Evolutionary conservation across 2,888 invertebrate genomes (phyloP).

Genomic region (Nymphalis polychloros): DNA sequence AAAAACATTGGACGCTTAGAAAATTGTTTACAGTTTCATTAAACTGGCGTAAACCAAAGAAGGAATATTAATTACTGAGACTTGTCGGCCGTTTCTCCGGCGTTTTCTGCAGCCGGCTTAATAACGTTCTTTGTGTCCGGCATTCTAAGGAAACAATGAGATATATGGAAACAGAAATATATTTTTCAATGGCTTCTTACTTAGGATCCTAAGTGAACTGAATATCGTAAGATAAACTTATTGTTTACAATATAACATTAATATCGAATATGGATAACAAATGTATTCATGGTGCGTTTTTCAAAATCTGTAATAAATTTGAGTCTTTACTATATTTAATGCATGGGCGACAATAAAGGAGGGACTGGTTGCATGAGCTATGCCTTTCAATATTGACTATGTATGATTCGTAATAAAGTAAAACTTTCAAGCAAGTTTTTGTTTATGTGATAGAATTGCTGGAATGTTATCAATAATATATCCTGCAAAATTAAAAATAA

Average conservation of each 20-base stretch:
- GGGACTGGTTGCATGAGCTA: no score
- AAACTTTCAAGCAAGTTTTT: no score
- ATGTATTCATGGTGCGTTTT: no score
- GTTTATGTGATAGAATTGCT: no score
- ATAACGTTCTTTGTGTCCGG: conserved; percentile 5
- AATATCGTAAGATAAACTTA: conserved; percentile 1
- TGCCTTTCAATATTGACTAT: no score
- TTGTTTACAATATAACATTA: not conserved
- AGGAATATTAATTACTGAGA: conserved; percentile 3
- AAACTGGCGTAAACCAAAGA: not conserved
- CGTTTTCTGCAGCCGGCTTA: conserved; percentile 6
- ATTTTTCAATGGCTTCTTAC: conserved; percentile 2
- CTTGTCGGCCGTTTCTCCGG: not conserved
- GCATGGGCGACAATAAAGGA: no score
- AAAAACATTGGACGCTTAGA: conserved; percentile 1
- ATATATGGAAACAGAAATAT: conserved; percentile 7
- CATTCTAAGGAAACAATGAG: conserved; percentile 1
- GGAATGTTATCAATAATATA: no score
- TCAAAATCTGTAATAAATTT: no score
- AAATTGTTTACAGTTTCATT: conserved; percentile 2
- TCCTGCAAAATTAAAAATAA: no score
- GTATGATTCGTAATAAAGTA: no score
- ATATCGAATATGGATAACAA: no score
- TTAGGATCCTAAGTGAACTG: conserved; percentile 1
- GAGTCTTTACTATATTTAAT: no score